phyloP scores from a whole-genome alignment of 2,888 invertebrate species.

The Perizoma affinitatum region DNA sequence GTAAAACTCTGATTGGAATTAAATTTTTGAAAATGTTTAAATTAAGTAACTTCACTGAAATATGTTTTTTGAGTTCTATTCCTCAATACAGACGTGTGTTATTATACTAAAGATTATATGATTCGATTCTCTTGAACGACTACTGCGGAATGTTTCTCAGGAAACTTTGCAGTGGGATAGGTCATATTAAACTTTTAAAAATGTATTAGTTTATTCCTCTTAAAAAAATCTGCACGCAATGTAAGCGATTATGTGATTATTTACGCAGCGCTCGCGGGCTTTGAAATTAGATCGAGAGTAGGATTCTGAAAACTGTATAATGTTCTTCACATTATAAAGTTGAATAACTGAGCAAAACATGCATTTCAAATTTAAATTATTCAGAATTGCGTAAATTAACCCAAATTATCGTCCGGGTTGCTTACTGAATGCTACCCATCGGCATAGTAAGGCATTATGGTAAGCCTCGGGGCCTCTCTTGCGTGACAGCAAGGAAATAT shows the following conservation, averaged over 20 bases:
- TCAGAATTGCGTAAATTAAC: constrained; percentile 78
- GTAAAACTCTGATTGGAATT: too few species aligned
- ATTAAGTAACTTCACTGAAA: too few species aligned
- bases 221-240: constrained; percentile 28
- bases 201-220: constrained; percentile 12
- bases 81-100: too few species aligned
- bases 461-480: constrained; percentile 55
- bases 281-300: constrained; percentile 37
- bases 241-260: constrained; percentile 37
- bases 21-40: too few species aligned
- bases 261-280: constrained; percentile 53
- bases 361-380: constrained; percentile 73
- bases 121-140: background rate
- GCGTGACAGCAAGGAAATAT: constrained; percentile 78
- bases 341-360: constrained; percentile 63
- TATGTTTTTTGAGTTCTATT: too few species aligned
- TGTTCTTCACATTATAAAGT: constrained; percentile 42
- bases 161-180: constrained; percentile 29
- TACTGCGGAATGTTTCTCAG: constrained; percentile 10
- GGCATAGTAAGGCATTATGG: constrained; percentile 60
- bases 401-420: constrained; percentile 74
- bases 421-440: constrained; percentile 66
- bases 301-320: constrained; percentile 64
- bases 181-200: constrained; percentile 24
- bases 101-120: background rate